A percentile compares a stretch with the other conserved stretches of the same genome.
phyloP scores from a whole-genome alignment of 2,888 invertebrate genomes.

The Isoperla grammatica region DNA sequence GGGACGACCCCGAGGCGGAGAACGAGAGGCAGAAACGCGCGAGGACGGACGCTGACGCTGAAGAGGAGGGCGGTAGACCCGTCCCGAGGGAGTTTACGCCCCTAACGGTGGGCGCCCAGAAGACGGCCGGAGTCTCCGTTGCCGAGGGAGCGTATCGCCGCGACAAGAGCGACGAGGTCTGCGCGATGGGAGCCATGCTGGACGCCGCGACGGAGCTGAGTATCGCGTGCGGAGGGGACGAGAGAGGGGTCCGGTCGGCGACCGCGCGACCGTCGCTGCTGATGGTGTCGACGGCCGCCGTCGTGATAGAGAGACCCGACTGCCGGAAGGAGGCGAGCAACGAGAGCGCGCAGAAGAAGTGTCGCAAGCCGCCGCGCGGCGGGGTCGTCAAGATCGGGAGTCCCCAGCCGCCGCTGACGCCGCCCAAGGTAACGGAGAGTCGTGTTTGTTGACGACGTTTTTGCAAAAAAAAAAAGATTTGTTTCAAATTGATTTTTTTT shows the following conservation, averaged over 20 bases:
- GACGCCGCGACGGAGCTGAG: constrained; percentile 22
- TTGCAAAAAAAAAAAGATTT: too few species aligned
- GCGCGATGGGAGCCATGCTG: not conserved
- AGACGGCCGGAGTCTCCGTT: too few species aligned
- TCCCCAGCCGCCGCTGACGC: constrained; percentile 11
- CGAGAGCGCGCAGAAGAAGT: constrained; percentile 1
- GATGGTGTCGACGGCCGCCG: constrained; percentile 11
- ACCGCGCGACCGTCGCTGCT: constrained; percentile 13
- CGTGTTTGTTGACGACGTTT: too few species aligned
- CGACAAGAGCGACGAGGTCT: not conserved
- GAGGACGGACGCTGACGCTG: not conserved
- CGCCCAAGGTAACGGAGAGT: too few species aligned
- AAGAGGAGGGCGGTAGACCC: not conserved
- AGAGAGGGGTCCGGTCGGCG: constrained; percentile 13
- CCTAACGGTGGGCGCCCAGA: too few species aligned
- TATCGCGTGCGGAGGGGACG: constrained; percentile 20
- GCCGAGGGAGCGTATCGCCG: too few species aligned
- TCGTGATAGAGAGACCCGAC: not conserved
- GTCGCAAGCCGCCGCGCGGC: constrained; percentile 15
- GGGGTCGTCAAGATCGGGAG: constrained; percentile 19
- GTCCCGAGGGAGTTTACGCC: too few species aligned
- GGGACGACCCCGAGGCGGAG: not conserved
- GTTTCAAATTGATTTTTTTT: too few species aligned
- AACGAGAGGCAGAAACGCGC: not conserved
- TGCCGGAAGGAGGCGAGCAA: not conserved